Percentiles rank a stretch among this genome's conserved stretches.
Conservation (phyloP, 2,888 invertebrate genomes). For the Zele albiditarsus region DNA sequence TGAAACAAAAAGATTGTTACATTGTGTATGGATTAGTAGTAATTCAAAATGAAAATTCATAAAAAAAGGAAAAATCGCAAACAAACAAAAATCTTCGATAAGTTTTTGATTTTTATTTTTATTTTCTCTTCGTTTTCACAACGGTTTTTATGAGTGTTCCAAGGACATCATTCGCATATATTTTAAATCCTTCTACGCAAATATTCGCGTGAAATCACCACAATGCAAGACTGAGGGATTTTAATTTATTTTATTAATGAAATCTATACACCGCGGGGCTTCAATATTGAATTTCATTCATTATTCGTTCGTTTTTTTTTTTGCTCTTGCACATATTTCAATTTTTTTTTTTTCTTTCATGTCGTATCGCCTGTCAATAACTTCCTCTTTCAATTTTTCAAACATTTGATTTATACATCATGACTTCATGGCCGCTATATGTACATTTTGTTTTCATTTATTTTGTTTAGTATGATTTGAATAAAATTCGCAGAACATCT, state of each 20-base stretch:
- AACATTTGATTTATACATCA: slow-evolving; percentile 64
- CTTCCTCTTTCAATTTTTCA: slow-evolving; percentile 65
- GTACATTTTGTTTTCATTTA: too few species aligned
- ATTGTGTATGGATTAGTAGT: neutral
- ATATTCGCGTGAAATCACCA: neutral
- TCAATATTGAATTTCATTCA: slow-evolving; percentile 61
- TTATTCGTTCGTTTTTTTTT: neutral
- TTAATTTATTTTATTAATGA: slow-evolving; percentile 67
- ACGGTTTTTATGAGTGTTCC: neutral
- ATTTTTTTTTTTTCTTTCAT: slow-evolving; percentile 14
- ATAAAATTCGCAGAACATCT: too few species aligned
- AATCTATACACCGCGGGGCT: neutral
- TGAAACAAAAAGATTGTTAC: neutral
- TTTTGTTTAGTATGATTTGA: too few species aligned
- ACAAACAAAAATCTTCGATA: neutral
- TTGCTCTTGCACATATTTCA: slow-evolving; percentile 50
- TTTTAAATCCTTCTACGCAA: neutral
- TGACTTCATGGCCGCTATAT: neutral
- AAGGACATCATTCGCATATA: neutral
- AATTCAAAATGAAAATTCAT: too few species aligned
- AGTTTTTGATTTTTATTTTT: neutral
- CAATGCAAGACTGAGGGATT: slow-evolving; percentile 55
- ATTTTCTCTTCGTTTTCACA: neutral
- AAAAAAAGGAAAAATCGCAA: neutral
- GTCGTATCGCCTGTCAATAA: slow-evolving; percentile 61